Evolutionary conservation across 2,888 invertebrate species (phyloP).

Genomic region (Caenorhabditis sulstoni): DNA sequence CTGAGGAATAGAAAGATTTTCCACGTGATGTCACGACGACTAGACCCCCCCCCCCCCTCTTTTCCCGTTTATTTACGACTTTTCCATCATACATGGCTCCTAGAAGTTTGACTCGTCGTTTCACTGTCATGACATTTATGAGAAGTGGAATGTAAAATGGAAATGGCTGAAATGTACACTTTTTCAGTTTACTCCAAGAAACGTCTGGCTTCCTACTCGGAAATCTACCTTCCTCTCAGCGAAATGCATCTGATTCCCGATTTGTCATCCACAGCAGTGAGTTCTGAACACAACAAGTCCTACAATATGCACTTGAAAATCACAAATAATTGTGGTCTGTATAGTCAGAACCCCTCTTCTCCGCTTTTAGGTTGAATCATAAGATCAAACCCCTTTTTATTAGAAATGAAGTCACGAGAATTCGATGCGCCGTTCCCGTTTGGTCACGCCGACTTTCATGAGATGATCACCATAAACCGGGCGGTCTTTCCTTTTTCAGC

Average conservation of each 20-base stretch:
- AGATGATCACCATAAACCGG: conserved; percentile 27
- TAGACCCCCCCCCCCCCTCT: no score
- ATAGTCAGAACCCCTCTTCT: neutral
- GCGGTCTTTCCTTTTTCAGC: conserved; percentile 3
- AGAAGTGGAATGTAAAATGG: neutral
- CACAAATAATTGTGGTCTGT: neutral
- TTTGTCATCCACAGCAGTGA: conserved; percentile 73
- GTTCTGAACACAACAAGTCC: conserved; percentile 14
- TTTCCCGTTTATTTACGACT: no score
- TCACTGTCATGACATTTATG: no score
- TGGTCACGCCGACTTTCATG: neutral
- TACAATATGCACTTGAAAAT: neutral
- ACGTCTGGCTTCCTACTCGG: conserved; percentile 75
- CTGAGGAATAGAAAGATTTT: neutral
- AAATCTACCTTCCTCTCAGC: conserved; percentile 78
- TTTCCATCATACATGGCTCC: no score
- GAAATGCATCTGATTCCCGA: conserved; percentile 79
- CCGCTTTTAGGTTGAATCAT: neutral
- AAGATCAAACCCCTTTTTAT: no score
- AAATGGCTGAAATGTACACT: no score
- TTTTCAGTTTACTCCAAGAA: conserved; percentile 77
- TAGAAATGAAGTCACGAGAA: neutral
- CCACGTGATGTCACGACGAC: conserved; percentile 3
- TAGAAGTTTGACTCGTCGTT: no score
- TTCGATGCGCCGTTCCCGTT: conserved; percentile 6